A percentile compares a stretch with the other conserved stretches of the same genome.
Evolutionary conservation across 2,888 invertebrate genomes (phyloP).

Genomic region (Drosophila ezoana): DNA sequence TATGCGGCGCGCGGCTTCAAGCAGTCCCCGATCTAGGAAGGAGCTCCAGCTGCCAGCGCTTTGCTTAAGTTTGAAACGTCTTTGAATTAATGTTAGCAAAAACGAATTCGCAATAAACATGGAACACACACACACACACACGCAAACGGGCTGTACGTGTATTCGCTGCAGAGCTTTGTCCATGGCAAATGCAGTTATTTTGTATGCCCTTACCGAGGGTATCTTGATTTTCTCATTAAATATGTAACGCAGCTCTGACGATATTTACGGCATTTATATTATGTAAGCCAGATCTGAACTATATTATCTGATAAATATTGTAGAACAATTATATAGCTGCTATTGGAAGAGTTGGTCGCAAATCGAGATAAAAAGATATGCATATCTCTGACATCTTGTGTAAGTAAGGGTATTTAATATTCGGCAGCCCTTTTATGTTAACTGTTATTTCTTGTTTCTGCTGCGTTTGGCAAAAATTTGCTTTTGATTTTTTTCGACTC

Average conservation of each 20-base stretch:
- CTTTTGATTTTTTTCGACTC: neutral
- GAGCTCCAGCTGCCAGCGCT: neutral
- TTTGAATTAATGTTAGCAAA: constrained; percentile 58
- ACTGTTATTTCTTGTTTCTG: constrained; percentile 27
- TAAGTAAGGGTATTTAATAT: neutral
- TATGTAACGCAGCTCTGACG: neutral
- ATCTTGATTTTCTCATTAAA: neutral
- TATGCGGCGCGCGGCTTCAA: constrained; percentile 91
- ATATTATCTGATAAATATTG: too few species aligned
- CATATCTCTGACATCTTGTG: neutral
- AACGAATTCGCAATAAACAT: constrained; percentile 62
- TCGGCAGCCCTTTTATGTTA: neutral
- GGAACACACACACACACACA: constrained; percentile 40
- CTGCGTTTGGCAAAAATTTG: constrained; percentile 38
- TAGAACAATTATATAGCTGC: too few species aligned
- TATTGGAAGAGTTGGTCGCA: too few species aligned
- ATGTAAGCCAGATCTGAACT: too few species aligned
- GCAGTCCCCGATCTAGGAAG: constrained; percentile 84
- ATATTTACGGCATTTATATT: too few species aligned
- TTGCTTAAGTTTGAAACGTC: constrained; percentile 47
- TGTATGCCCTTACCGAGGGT: neutral
- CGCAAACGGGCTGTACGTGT: neutral
- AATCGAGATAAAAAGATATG: too few species aligned
- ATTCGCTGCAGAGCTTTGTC: constrained; percentile 9
- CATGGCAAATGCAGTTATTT: constrained; percentile 39